Percentiles rank a stretch among this genome's conserved stretches.
phyloP scores from a whole-genome alignment of 1,140 invertebrate genomes.

The Cecropterus lyciades region DNA sequence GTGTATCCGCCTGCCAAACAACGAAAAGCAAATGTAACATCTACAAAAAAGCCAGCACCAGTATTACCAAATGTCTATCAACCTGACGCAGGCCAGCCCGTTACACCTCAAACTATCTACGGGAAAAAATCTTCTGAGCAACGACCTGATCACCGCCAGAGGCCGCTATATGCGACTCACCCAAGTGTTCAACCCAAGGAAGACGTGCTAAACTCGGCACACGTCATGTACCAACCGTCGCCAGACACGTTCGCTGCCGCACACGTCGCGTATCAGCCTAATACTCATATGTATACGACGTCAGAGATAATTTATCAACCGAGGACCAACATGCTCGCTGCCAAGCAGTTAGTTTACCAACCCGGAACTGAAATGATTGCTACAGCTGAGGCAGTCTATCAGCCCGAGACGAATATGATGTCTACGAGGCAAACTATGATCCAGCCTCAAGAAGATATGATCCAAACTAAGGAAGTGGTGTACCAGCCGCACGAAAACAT shows the following conservation, averaged over 20 bases:
- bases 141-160: neutral
- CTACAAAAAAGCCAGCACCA: too few species aligned
- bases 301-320: constrained; percentile 18
- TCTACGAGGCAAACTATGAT: constrained; percentile 8
- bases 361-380: constrained; percentile 10
- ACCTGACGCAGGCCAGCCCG: too few species aligned
- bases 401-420: neutral
- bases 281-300: neutral
- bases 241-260: constrained; percentile 4
- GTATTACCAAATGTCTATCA: neutral
- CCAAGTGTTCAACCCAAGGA: neutral
- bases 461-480: neutral
- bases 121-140: neutral
- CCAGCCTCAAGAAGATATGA: neutral
- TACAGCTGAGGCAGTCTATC: constrained; percentile 3
- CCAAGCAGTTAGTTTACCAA: constrained; percentile 14
- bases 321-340: constrained; percentile 1
- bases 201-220: neutral
- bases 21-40: too few species aligned
- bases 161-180: neutral
- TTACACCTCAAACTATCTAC: neutral
- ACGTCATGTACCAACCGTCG: neutral
- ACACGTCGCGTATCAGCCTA: constrained; percentile 8
- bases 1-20: too few species aligned
- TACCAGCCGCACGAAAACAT: neutral